phyloP scores from a whole-genome alignment of 2,888 invertebrate species.

The Drosophila koepferae region DNA sequence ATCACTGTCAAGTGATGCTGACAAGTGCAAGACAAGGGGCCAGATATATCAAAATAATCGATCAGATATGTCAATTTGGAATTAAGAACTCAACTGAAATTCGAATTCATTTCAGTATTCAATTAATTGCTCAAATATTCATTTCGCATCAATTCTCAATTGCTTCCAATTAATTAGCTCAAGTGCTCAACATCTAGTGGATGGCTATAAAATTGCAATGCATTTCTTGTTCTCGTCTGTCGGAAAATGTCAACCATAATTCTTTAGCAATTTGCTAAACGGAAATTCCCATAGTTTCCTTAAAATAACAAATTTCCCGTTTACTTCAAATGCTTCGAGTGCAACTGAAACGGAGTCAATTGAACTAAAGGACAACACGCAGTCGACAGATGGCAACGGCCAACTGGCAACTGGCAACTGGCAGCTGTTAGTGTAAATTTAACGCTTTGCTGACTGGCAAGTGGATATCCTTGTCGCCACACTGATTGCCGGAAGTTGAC shows the following conservation, averaged over 20 bases:
- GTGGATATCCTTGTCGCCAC: conserved; percentile 54
- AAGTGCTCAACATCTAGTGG: background rate
- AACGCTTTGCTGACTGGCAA: conserved; percentile 60
- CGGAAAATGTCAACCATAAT: conserved; percentile 54
- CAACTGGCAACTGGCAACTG: conserved; percentile 12
- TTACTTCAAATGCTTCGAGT: background rate
- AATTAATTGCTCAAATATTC: background rate
- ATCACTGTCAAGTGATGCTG: conserved; percentile 26
- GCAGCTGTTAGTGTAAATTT: conserved; percentile 48
- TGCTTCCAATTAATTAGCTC: conserved; percentile 1
- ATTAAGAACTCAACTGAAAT: background rate
- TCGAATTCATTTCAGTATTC: background rate
- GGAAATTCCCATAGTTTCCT: conserved; percentile 30
- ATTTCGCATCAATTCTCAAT: background rate
- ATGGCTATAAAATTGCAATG: background rate
- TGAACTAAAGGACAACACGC: conserved; percentile 12
- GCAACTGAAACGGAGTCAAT: background rate
- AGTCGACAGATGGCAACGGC: background rate
- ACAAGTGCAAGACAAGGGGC: conserved; percentile 29
- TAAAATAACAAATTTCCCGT: background rate
- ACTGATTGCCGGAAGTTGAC: conserved; percentile 43
- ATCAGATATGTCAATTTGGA: conserved; percentile 11
- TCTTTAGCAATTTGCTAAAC: conserved; percentile 60
- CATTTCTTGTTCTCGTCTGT: conserved; percentile 1
- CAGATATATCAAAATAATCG: conserved; percentile 17